Base-by-base conservation (phyloP, 2,797 vertebrate species). In the Coreius guichenoti region DNA sequence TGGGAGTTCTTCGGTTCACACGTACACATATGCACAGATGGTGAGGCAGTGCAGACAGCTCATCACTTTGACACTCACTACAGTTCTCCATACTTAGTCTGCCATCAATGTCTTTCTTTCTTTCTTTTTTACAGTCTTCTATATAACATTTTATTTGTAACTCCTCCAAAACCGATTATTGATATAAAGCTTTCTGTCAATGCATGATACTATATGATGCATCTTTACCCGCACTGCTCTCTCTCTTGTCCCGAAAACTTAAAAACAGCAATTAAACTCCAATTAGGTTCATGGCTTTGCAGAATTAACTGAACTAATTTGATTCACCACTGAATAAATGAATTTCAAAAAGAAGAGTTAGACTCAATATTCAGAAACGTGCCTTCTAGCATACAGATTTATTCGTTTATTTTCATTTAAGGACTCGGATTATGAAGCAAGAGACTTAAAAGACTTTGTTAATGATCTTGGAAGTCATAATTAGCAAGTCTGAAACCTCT, bases 361-460 rank as follows among this genome's bases (percentile, higher is more conserved):
- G 82, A 89, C 80, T 88, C 85, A 87, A 84, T 88, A 88, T 86
- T 72, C 78, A 80, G 78, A 80, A 84, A 45, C 56, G 11, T 88
- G 83, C 88, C 85, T 90, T 87, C 88, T 81, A 87, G 86, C 80
- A 31, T 33, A 80, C 58, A 87, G 90, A 90, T 94, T 90, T 92
- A 88, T 90, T 82, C 14, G 26, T 85, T 80, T 86, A 80, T 89
- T 91, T 78, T 88, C 91, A 68, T 33, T 76, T 74, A 81, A 81
- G 54, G 77, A 56, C 68, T 92, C 81, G 81, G 91, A 92, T 92
- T 93, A 94, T 65, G 83, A 87, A 86, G 85, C 43, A 89, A 86
- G 89, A 89, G 92, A 89, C 91, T 95, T 95, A 95, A 94, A 92
- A 94, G 92, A 95, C 93, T 95, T 88, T 74, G 3, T 89, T 86